phyloP scores from a whole-genome alignment of 2,888 invertebrate species.

The Drepana falcataria region DNA sequence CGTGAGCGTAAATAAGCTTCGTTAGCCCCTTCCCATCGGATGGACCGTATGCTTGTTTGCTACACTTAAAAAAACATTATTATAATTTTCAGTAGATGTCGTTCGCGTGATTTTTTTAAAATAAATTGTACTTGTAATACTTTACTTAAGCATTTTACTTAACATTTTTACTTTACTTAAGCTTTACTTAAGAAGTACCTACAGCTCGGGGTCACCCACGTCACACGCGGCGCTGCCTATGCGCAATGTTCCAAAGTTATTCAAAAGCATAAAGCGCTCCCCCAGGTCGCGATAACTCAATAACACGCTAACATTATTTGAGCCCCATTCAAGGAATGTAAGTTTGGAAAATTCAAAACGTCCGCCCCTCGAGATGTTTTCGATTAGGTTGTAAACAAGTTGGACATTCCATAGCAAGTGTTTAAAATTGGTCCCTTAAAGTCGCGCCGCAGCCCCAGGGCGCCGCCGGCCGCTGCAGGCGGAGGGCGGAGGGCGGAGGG shows the following conservation, averaged over 20 bases:
- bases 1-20: no score
- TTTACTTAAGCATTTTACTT: no score
- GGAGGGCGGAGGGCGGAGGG: constrained; percentile 9
- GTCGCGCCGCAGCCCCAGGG: constrained; percentile 24
- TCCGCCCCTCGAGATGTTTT: constrained; percentile 32
- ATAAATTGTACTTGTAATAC: no score
- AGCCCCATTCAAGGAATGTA: constrained; percentile 42
- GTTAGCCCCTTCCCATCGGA: no score
- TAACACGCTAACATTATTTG: constrained; percentile 37
- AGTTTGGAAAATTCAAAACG: constrained; percentile 40
- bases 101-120: no score
- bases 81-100: no score
- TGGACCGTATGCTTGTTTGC: no score
- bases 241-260: constrained; percentile 9
- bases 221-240: no score
- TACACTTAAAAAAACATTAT: no score
- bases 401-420: constrained; percentile 54
- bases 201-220: no score
- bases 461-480: constrained; percentile 11
- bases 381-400: constrained; percentile 68
- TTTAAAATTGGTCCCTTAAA: constrained; percentile 55
- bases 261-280: constrained; percentile 9
- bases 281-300: constrained; percentile 18
- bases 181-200: no score
- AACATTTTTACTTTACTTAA: no score